Evolutionary conservation across 2,888 invertebrate species (phyloP), one percentile per base, ranked within the genome.

Genomic region (Microctonus hyperodae): DNA sequence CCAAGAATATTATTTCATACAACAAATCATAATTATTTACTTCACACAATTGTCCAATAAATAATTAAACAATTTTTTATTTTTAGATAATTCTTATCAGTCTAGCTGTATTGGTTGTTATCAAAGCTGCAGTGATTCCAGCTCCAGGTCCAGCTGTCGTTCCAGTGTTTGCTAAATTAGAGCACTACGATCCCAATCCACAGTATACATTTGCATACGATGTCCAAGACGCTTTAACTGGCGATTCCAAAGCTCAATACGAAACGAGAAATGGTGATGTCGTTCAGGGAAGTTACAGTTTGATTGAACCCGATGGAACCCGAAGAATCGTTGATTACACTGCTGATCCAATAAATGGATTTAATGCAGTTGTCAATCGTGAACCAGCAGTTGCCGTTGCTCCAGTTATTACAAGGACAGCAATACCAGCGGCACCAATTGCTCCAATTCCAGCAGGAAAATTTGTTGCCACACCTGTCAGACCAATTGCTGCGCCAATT

Each of bases 301-400:
- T 82, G 20, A 78, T 82, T 65, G 81, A 82, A 51, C 78, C 82
- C 1, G 82, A 82, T 64, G 82, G 82, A 4, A 78, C 77, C 9
- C 74, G 80, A 9, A 73, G 82, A 22, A 80, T 80, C 55, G 83
- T 82, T 25, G 76, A 82, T 44, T 82, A 82, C 71, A 78, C 79
- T 0, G 78, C 81, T 1, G 81, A 82, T 63, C 74, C 78, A 6
- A 68, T 79, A 48, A 82, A 79, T 65, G 82, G 82, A 16, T 82
- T 82, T 68, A 81, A 82, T 68, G 82, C 82, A 9, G 76, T 81
- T 9, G 81, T 88, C 71, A 84, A 80, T 82, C 76, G 76, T 0
- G 80, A 82, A 65, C 78, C 79, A 6, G 70, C 69, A 23, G 40
- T 74, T 4, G 72, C 74, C 0, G 44, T 74, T 2, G 73, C 84